phyloP scores from a whole-genome alignment of 2,797 vertebrate genomes.

The Vipera ursinii region DNA sequence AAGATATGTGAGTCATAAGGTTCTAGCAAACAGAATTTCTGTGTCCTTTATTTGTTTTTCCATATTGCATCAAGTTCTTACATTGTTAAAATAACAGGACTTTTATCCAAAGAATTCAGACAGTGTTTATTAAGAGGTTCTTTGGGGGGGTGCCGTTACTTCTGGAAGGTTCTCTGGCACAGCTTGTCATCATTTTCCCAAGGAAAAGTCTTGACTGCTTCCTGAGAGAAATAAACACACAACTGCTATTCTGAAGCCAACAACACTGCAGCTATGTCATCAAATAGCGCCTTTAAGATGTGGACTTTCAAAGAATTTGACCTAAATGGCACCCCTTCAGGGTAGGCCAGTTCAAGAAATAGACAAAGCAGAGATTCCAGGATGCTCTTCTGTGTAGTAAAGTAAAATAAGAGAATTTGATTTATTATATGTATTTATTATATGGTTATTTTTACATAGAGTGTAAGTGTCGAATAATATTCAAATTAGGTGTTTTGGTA shows the following conservation, averaged over 20 bases:
- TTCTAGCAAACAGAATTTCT: too few relatives aligned
- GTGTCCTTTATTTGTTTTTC: too few relatives aligned
- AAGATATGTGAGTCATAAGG: too few relatives aligned
- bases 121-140: background rate
- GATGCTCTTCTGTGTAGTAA: background rate
- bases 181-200: background rate
- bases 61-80: too few relatives aligned
- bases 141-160: background rate
- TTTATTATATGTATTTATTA: background rate
- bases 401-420: background rate
- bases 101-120: background rate
- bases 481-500: too few relatives aligned
- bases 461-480: too few relatives aligned
- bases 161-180: background rate
- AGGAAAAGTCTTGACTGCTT: background rate
- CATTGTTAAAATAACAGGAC: background rate
- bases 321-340: background rate
- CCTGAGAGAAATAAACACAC: background rate
- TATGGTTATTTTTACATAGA: too few relatives aligned
- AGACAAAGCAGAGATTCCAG: background rate
- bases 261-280: background rate
- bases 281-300: background rate
- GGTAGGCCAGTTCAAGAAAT: background rate
- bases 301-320: background rate
- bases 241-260: background rate